phyloP scores from a whole-genome alignment of 2,797 vertebrate species.

The Lycodopsis pacificus region DNA sequence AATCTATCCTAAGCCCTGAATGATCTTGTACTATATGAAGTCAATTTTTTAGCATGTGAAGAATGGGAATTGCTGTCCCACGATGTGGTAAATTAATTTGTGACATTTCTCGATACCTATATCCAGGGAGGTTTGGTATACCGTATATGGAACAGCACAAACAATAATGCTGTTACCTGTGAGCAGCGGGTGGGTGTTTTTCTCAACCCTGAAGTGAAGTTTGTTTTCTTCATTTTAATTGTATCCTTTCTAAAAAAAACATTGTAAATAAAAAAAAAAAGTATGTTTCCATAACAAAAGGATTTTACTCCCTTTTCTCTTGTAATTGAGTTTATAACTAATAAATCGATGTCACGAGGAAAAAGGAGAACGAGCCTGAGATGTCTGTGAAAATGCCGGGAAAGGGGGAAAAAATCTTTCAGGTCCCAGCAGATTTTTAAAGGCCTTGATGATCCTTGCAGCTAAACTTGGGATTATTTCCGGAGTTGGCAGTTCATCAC shows the following conservation, averaged over 20 bases:
- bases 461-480: constrained; percentile 79
- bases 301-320: not conserved
- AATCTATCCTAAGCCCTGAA: constrained; percentile 44
- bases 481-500: constrained; percentile 74
- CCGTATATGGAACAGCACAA: constrained; percentile 36
- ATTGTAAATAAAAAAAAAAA: constrained; percentile 30
- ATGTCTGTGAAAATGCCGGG: constrained; percentile 48
- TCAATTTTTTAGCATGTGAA: constrained; percentile 58
- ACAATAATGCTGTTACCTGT: constrained; percentile 24
- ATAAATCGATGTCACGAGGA: constrained; percentile 35
- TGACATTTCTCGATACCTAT: constrained; percentile 58
- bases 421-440: constrained; percentile 71
- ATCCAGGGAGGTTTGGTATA: constrained; percentile 39
- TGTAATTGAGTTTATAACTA: constrained; percentile 52
- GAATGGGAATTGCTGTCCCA: constrained; percentile 46
- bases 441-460: constrained; percentile 76
- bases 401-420: constrained; percentile 29
- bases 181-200: constrained; percentile 36
- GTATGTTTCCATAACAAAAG: constrained; percentile 22
- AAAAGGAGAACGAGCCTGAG: constrained; percentile 29
- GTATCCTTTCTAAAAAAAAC: constrained; percentile 15
- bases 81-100: constrained; percentile 62
- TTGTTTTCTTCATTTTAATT: constrained; percentile 12
- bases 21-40: constrained; percentile 50
- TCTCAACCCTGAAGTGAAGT: constrained; percentile 12